phyloP scores from a whole-genome alignment of 37 sponge, comb jelly and placozoan genomes.

The Aplysina aerophoba region DNA sequence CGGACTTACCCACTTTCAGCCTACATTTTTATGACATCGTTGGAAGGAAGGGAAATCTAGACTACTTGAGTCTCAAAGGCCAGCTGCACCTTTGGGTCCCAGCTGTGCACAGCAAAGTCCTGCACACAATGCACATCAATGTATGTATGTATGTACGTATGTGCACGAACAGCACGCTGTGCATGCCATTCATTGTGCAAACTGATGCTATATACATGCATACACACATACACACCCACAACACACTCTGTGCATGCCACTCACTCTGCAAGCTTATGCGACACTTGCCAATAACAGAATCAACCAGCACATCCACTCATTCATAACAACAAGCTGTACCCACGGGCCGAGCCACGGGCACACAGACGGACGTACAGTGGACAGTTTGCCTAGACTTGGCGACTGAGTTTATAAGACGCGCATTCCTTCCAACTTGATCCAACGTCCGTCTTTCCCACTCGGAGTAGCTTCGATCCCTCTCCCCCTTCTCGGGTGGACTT shows the following conservation, averaged over 20 bases:
- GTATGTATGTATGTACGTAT: conserved; percentile 13
- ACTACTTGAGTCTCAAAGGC: conserved; percentile 86
- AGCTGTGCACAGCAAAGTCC: conserved; percentile 75
- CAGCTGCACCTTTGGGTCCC: conserved; percentile 97
- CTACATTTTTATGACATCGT: too few species aligned
- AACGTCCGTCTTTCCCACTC: conserved; percentile 48
- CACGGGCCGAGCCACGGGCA: neutral
- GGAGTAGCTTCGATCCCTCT: conserved; percentile 45
- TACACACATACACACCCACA: neutral
- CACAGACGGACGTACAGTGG: neutral
- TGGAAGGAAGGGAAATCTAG: too few species aligned
- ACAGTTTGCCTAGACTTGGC: neutral
- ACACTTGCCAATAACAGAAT: too few species aligned
- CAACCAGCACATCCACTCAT: too few species aligned
- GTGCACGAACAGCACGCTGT: too few species aligned
- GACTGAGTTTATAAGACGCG: neutral
- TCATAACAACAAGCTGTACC: neutral
- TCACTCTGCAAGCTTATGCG: too few species aligned
- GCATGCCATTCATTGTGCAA: neutral
- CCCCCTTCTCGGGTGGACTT: neutral
- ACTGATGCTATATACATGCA: too few species aligned
- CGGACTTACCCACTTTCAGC: too few species aligned
- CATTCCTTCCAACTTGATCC: neutral
- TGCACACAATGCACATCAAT: conserved; percentile 28
- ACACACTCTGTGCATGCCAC: too few species aligned